Evolutionary conservation across 1,140 invertebrate genomes (phyloP), one percentile per base, ranked within the genome.

Genomic region (Propsilocerus akamusi): DNA sequence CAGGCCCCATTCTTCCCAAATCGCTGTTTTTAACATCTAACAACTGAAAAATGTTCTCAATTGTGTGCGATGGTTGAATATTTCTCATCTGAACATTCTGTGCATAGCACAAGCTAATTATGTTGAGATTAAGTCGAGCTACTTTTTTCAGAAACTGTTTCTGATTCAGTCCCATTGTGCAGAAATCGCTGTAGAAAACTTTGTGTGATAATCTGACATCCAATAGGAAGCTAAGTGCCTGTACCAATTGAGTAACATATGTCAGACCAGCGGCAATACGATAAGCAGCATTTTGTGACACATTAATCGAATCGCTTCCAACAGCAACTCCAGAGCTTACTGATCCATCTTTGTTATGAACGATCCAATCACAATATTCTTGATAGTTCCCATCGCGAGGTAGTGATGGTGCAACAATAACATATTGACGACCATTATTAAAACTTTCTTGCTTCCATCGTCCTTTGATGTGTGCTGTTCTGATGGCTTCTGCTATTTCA

Each of bases 141-240:
- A 90, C 83, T 67, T 77, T 76, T 55, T 77, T 72, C 46, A 72
- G 66, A 65, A 90, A 86, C 62, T 83, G 78, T 53, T 77, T 72
- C 59, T 82, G 76, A 47, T 71, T 76, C 58, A 84, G 67, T 59
- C 81, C 77, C 57, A 72, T 73, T 32, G 66, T 69, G 59, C 77
- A 83, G 64, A 88, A 87, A 61, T 86, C 83, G 60, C 82, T 84
- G 60, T 83, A 87, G 52, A 72, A 70, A 49, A 86, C 68, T 67
- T 80, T 81, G 55, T 80, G 77, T 24, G 85, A 85, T 56, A 89
- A 62, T 56, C 74, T 68, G 32, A 86, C 72, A 62, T 86, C 80
- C 51, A 89, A 67, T 62, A 83, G 83, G 63, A 76, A 83, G 26
- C 83, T 79, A 51, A 89, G 64, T 52, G 86, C 65, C 61, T 80